Base-by-base conservation (phyloP, 1,140 invertebrate species). In the Rhopalosiphum padi region DNA sequence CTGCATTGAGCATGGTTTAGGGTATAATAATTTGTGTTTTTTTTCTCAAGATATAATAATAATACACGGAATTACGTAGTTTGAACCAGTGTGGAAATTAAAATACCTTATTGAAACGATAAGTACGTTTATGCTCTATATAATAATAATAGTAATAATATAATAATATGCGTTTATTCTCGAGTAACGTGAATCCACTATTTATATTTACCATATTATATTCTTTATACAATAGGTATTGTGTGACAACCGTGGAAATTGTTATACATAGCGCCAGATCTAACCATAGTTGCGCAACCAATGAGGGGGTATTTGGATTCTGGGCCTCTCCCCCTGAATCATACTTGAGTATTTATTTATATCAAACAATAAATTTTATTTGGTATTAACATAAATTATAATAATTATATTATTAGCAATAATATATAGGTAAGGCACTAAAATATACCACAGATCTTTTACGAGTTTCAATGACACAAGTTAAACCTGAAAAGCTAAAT, bases 91-190 rank as follows among this genome's bases (percentile, higher is more conserved):
- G 60, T 77, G 30, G n/a, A 41, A 41, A 77, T n/a, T 77, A 77
- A 77, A 77, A 77, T 77, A 77, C n/a, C 60, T n/a, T 77, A 77
- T 77, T 77, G 60, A n/a, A 77, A 77, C 30, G 60, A 77, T 77
- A n/a, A 77, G 60, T 77, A 77, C n/a, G 60, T 77, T 77, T 77
- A 77, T 18, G 30, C 5, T n/a, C 60, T 77, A 77, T 21, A 77
- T 77, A 18, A 77, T 77, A n/a, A 35, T 60, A 60, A 77, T 77
- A 18, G n/a, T 77, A n/a, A 35, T 60, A 60, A 23, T 30, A 30
- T 60, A 60, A 30, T 60, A 60, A 68, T n/a, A n/a, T 30, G 25
- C 60, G 11, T 68, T 68, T 68, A 68, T 77, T 77, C 30, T 77
- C 60, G 30, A 77, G 60, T 30, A 77, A 77, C 60, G 30, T n/a